These are phyloP conservation scores for Andricus quercusramuli DNA, from an alignment of 2,888 invertebrate genomes.

Conservation along the genomic window DNA sequence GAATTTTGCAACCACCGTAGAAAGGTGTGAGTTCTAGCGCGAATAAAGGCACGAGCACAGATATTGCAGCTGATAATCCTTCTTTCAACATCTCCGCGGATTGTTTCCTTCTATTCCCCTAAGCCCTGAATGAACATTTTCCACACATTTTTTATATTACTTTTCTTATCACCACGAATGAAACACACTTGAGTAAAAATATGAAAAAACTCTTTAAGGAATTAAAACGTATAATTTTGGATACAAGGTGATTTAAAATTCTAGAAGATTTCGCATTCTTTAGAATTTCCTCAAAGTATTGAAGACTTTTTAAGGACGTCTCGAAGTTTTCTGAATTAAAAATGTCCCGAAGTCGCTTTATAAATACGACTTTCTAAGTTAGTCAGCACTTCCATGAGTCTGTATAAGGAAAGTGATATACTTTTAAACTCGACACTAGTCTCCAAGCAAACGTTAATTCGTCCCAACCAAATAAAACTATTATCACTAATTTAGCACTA, in stretches of 20 bases:
- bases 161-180: too few species aligned
- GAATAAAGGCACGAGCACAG: constrained; percentile 7
- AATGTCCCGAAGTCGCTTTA: constrained; percentile 17
- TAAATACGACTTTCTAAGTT: constrained; percentile 12
- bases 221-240: neutral
- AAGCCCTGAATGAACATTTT: too few species aligned
- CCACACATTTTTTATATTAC: too few species aligned
- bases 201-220: neutral
- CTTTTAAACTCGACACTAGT: constrained; percentile 6
- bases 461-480: constrained; percentile 12
- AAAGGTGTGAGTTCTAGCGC: constrained; percentile 7
- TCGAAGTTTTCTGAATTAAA: constrained; percentile 16
- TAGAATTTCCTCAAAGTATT: neutral
- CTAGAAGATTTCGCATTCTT: neutral
- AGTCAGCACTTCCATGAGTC: constrained; percentile 5
- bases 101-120: neutral
- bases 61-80: constrained; percentile 25
- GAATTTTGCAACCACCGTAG: constrained; percentile 19
- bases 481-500: constrained; percentile 32
- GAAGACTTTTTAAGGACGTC: constrained; percentile 12
- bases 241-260: neutral
- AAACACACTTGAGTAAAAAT: neutral
- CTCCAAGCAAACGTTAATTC: constrained; percentile 9
- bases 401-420: neutral
- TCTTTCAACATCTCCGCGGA: neutral